Evolutionary conservation across 2,797 vertebrate species (phyloP), one percentile per base, ranked within the genome.

Genomic region (Phataginus tetradactyla): DNA sequence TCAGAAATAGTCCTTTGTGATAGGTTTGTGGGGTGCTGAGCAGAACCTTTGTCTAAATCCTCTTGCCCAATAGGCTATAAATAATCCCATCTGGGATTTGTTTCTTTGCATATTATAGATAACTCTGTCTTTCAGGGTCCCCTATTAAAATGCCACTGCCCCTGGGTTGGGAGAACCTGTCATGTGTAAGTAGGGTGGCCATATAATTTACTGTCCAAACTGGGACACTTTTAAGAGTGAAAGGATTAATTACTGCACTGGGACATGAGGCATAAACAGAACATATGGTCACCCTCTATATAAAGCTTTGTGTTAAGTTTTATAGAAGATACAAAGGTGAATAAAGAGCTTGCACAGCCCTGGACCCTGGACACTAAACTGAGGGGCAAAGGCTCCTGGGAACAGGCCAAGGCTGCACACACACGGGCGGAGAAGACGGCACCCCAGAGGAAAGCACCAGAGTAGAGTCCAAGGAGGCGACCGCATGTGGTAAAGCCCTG

Each of bases 111-210:
- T 94, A 87, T 95, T 92, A 51, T 75, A 69, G 68, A 89, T n/a
- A 94, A 81, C 74, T 94, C 80, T 79, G 34, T 88, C 55, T 95
- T 91, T 91, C 72, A 94, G 57, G 32, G 27, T 55, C 9, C 32
- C 61, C 69, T 83, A 94, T 79, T 89, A 97, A 97, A 94, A 93
- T 90, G 71, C 27, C 49, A 96, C 34, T 85, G 79, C 34, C 85
- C 51, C 81, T 75, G 15, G 39, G 45, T 23, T 89, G 55, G 53
- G 75, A 95, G 66, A 84, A 87, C 5, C 13, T 42, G 53, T 91
- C 81, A 90, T 34, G 45, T 32, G 2, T 95, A 96, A 84, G 53
- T 15, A 66, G 66, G 42, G 37, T 74, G 61, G 95, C 81, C 77
- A 72, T 11, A 23, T 74, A 93, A 93, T 92, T 90, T 94, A 90